A percentile compares a stretch with the other conserved stretches of the same genome.
Conservation (phyloP, 2,113 vertebrate species). For the Psophia crepitans region DNA sequence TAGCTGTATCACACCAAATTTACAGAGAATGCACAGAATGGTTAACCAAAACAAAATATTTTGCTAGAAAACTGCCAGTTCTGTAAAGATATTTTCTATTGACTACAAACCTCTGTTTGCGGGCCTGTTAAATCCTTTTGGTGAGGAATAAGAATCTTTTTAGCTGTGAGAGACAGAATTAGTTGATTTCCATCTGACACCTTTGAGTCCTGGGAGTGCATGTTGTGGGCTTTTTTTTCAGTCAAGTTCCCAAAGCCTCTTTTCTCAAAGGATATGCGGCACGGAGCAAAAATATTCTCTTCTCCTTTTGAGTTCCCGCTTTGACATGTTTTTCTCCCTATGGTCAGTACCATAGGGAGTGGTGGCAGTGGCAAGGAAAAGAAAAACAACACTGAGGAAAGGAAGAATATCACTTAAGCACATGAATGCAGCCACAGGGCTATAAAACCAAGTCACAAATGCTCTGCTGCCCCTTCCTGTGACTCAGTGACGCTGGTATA, state of each 20-base stretch:
- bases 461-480: background rate
- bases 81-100: background rate
- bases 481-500: background rate
- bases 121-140: background rate
- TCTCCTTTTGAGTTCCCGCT: background rate
- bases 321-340: background rate
- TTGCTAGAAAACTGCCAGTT: background rate
- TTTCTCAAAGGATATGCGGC: background rate
- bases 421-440: background rate
- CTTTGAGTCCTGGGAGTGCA: background rate
- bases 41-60: background rate
- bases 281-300: background rate
- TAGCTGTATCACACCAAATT: background rate
- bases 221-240: background rate
- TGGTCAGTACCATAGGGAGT: too few species aligned
- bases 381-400: too few species aligned
- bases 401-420: background rate
- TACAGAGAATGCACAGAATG: background rate
- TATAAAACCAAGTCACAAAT: background rate
- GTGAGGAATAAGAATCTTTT: background rate
- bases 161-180: background rate
- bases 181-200: background rate
- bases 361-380: too few species aligned
- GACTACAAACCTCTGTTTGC: background rate
- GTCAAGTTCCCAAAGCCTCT: background rate